Evolutionary conservation across 2,888 invertebrate genomes (phyloP), one percentile per base, ranked within the genome.

Genomic region (Hypena proboscidalis): DNA sequence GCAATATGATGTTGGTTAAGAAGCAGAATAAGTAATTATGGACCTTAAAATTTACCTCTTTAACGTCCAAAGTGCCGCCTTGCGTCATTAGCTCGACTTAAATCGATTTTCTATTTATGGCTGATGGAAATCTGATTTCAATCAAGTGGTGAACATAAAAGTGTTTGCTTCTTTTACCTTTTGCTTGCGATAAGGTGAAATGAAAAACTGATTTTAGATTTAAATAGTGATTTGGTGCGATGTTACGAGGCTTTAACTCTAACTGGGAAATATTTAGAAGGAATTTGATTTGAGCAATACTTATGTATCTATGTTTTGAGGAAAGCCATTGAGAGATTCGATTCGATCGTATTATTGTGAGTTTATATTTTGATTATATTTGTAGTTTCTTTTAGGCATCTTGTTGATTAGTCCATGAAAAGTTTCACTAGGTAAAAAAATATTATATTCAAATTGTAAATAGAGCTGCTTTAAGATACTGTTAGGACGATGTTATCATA

Each of bases 21-120:
- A 71, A 74, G 63, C 67, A 55, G 23, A 41, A 40, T 66, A 64
- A 60, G n/a, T 65, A 59, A 59, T 61, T 58, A 64, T 61, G 47
- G 48, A 63, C 65, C 63, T 60, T 69, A 69, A 65, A 66, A 70
- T 74, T 67, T 67, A 76, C 70, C 55, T 60, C 70, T 69, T 74
- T 67, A 70, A 70, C 60, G 69, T 71, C 67, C 69, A 71, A 69
- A 67, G 59, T 49, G 30, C 53, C 39, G 34, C 56, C 35, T 50
- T 48, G 40, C 54, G 58, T 62, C 58, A 61, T 65, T 49, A 53
- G 53, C 50, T 52, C 33, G 58, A 41, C 54, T 65, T 63, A 71
- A 77, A 75, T 75, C 65, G 67, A 53, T 62, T 67, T 56, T 58
- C 58, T 67, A 69, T 70, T 71, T 69, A 66, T 60, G 55, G 53